Percentiles rank a stretch among this genome's conserved stretches.
These are phyloP conservation scores for Epicauta chinensis DNA, from an alignment of 1,140 invertebrate genomes.

Conservation along the genomic window DNA sequence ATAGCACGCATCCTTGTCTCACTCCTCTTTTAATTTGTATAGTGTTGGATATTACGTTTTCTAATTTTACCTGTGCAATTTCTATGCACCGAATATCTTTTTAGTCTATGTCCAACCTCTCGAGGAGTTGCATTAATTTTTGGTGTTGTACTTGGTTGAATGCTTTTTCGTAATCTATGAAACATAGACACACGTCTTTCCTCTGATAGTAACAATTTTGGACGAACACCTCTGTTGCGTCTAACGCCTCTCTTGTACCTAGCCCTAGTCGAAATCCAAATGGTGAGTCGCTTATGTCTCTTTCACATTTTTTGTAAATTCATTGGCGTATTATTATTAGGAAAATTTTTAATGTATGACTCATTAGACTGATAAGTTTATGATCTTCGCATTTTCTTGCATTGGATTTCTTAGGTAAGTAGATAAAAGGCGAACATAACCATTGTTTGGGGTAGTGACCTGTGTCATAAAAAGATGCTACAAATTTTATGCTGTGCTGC, in stretches of 20 bases:
- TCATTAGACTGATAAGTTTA: slow-evolving; percentile 1
- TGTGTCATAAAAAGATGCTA: no score
- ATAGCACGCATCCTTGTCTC: slow-evolving; percentile 35
- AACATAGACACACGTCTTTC: slow-evolving; percentile 1
- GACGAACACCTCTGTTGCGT: background rate
- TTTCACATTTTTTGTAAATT: background rate
- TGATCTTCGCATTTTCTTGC: background rate
- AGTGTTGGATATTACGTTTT: slow-evolving; percentile 12
- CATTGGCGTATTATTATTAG: background rate
- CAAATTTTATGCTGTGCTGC: background rate
- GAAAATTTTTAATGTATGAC: background rate
- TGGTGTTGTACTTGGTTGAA: slow-evolving; percentile 6
- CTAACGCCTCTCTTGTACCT: background rate
- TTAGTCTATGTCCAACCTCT: slow-evolving; percentile 5
- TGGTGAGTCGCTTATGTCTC: background rate
- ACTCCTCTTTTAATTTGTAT: slow-evolving; percentile 27
- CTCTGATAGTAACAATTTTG: slow-evolving; percentile 1
- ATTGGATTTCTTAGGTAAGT: background rate
- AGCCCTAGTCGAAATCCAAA: background rate
- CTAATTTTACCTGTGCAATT: background rate
- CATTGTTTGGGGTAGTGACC: background rate
- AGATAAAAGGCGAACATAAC: background rate
- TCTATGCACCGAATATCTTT: slow-evolving; percentile 6
- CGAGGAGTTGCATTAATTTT: slow-evolving; percentile 10
- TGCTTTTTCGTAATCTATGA: slow-evolving; percentile 3